Percentiles rank a stretch among this genome's conserved stretches.
These are phyloP conservation scores for Xanthostigma xanthostigma DNA, from an alignment of 2,888 invertebrate species.

Conservation along the genomic window DNA sequence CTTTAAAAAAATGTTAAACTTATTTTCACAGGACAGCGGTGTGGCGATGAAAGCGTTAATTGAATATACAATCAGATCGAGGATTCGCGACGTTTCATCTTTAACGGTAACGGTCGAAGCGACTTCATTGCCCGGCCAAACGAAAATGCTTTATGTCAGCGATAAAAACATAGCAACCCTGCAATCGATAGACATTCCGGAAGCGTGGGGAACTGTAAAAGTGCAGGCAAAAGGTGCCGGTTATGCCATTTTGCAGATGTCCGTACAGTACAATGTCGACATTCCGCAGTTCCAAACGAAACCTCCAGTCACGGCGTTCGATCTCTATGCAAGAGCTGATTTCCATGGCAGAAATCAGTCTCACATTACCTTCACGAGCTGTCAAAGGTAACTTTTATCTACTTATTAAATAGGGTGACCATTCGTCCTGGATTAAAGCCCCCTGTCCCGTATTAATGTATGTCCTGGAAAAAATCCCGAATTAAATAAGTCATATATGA, in stretches of 20 bases:
- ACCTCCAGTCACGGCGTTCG: constrained; percentile 71
- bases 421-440: too few relatives aligned
- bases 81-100: constrained; percentile 70
- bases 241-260: constrained; percentile 87
- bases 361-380: constrained; percentile 71
- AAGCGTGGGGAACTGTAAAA: constrained; percentile 89
- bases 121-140: constrained; percentile 56
- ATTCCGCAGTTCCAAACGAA: constrained; percentile 66
- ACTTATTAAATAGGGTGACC: too few relatives aligned
- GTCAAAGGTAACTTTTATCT: constrained; percentile 53
- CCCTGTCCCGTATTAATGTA: too few relatives aligned
- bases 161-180: constrained; percentile 63
- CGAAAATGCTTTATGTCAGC: constrained; percentile 50
- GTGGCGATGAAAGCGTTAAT: constrained; percentile 78
- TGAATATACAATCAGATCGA: constrained; percentile 73
- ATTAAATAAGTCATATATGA: too few relatives aligned
- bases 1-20: not conserved
- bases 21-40: constrained; percentile 55
- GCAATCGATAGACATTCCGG: constrained; percentile 71
- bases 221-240: constrained; percentile 87
- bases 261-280: constrained; percentile 84
- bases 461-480: too few relatives aligned
- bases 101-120: constrained; percentile 71
- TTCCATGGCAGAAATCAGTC: constrained; percentile 88
- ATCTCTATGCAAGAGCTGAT: constrained; percentile 54